Conservation (phyloP, 2,888 invertebrate genomes). For the Leucophenga maculata region DNA sequence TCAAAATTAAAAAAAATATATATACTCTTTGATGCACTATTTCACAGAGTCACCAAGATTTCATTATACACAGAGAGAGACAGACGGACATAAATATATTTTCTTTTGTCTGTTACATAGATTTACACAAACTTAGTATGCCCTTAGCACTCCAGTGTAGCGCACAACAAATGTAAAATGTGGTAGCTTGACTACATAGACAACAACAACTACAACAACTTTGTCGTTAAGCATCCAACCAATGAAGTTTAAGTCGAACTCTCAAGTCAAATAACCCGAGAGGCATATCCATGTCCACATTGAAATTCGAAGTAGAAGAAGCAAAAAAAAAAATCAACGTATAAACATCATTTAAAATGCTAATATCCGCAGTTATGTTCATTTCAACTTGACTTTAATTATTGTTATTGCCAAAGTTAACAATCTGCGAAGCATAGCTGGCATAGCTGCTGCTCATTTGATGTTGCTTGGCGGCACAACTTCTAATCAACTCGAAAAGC, state of each 20-base stretch:
- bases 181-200: neutral
- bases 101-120: too few species aligned
- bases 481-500: slow-evolving; percentile 50
- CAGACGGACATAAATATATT: too few species aligned
- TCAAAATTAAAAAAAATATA: too few species aligned
- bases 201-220: too few species aligned
- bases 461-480: slow-evolving; percentile 26
- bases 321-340: slow-evolving; percentile 25
- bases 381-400: slow-evolving; percentile 69
- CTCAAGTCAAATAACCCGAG: slow-evolving; percentile 47
- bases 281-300: slow-evolving; percentile 32
- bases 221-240: too few species aligned
- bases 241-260: neutral
- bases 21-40: too few species aligned
- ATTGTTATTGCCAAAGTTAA: slow-evolving; percentile 70
- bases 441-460: slow-evolving; percentile 21
- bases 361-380: slow-evolving; percentile 68
- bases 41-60: too few species aligned
- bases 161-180: slow-evolving; percentile 15
- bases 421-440: slow-evolving; percentile 55
- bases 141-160: too few species aligned
- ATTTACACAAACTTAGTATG: too few species aligned
- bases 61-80: too few species aligned
- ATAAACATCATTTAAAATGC: slow-evolving; percentile 69
- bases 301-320: neutral